Conservation (phyloP, 2,113 vertebrate genomes). For the Arizona elegans region DNA sequence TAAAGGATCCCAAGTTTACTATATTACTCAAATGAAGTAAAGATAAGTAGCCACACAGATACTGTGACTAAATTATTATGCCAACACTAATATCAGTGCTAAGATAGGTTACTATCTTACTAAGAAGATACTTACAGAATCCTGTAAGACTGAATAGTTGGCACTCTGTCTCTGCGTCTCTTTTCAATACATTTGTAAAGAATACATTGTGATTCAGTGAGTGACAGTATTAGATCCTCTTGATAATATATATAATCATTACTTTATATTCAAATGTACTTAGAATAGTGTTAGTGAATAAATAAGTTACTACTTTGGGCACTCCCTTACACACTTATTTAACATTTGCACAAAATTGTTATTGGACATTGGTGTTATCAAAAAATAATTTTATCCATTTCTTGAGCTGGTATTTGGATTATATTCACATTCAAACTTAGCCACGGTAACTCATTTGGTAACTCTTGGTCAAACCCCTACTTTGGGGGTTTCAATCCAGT, state of each 20-base stretch:
- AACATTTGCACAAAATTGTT: neutral
- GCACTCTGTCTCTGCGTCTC: neutral
- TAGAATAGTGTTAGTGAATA: neutral
- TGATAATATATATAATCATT: neutral
- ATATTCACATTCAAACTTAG: neutral
- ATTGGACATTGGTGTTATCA: neutral
- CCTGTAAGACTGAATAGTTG: neutral
- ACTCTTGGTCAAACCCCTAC: neutral
- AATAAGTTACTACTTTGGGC: neutral
- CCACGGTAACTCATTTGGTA: neutral
- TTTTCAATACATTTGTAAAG: neutral
- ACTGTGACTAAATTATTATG: neutral
- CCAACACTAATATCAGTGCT: neutral
- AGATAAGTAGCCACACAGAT: neutral
- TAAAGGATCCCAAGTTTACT: neutral
- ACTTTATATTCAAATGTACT: neutral
- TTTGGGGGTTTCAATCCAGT: neutral
- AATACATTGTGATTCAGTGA: neutral
- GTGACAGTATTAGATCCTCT: neutral
- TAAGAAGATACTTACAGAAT: neutral
- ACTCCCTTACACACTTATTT: neutral
- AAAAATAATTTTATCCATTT: neutral
- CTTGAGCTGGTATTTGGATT: neutral
- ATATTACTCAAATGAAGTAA: neutral
- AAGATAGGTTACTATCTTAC: neutral